Conservation (phyloP, 2,888 invertebrate genomes). For the Cybosia mesomella region DNA sequence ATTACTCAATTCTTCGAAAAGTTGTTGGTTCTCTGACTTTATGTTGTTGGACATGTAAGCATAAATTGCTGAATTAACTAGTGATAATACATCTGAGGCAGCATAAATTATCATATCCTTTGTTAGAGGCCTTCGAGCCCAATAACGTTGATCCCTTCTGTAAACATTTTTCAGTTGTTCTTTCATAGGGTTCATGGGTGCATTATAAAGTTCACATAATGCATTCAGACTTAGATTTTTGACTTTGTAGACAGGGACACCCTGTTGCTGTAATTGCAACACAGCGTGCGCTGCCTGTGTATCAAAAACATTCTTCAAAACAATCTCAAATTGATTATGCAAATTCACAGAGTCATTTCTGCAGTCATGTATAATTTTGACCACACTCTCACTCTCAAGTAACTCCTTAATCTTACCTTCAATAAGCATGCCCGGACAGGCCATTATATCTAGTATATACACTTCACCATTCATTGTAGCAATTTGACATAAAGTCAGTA, state of each 20-base stretch:
- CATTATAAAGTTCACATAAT: slow-evolving; percentile 95
- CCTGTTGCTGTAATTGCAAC: slow-evolving; percentile 95
- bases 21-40: slow-evolving; percentile 89
- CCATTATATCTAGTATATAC: slow-evolving; percentile 95
- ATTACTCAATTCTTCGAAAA: slow-evolving; percentile 94
- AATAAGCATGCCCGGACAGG: slow-evolving; percentile 92
- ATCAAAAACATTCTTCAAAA: slow-evolving; percentile 95
- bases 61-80: slow-evolving; percentile 95
- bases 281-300: slow-evolving; percentile 98
- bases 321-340: slow-evolving; percentile 94
- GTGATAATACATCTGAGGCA: slow-evolving; percentile 94
- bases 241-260: slow-evolving; percentile 97
- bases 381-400: slow-evolving; percentile 92
- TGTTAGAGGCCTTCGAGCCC: slow-evolving; percentile 95
- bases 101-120: slow-evolving; percentile 97
- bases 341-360: slow-evolving; percentile 96
- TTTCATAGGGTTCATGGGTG: slow-evolving; percentile 95
- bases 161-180: slow-evolving; percentile 96
- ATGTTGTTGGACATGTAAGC: slow-evolving; percentile 89
- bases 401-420: slow-evolving; percentile 93
- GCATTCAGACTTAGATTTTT: slow-evolving; percentile 97
- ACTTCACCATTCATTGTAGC: slow-evolving; percentile 94
- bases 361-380: slow-evolving; percentile 97
- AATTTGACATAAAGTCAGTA: slow-evolving; percentile 94
- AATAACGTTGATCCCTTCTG: slow-evolving; percentile 94